phyloP scores from a whole-genome alignment of 2,888 invertebrate species.

The Kuschelorhynchus macadamiae region DNA sequence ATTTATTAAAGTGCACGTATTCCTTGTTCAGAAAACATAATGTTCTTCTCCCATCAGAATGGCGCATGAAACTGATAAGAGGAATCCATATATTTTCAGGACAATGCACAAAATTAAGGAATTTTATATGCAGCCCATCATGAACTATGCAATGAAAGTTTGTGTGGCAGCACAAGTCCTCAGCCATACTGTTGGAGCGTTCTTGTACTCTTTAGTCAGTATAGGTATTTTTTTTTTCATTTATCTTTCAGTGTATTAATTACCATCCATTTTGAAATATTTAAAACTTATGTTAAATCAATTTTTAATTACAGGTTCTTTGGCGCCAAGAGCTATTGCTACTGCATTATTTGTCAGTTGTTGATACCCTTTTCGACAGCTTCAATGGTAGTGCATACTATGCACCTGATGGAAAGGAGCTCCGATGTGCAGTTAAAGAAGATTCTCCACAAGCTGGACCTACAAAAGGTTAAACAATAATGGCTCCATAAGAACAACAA shows the following conservation, averaged over 20 bases:
- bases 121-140: no score
- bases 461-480: slow-evolving; percentile 25
- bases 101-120: slow-evolving; percentile 49
- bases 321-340: slow-evolving; percentile 27
- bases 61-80: slow-evolving; percentile 39
- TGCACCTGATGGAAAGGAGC: slow-evolving; percentile 40
- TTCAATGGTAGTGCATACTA: slow-evolving; percentile 43
- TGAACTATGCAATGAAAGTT: no score
- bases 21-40: slow-evolving; percentile 47
- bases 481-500: slow-evolving; percentile 23
- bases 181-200: no score
- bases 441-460: slow-evolving; percentile 37
- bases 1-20: slow-evolving; percentile 29
- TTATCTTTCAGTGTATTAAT: neutral
- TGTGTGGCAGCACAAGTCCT: no score
- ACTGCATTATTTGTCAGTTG: slow-evolving; percentile 49
- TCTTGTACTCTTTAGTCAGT: no score
- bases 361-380: slow-evolving; percentile 56
- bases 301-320: slow-evolving; percentile 11
- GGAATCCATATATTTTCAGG: slow-evolving; percentile 38
- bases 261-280: neutral
- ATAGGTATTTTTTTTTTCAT: no score
- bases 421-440: slow-evolving; percentile 43
- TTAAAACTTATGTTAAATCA: neutral
- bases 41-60: slow-evolving; percentile 26